A percentile compares a stretch with the other conserved stretches of the same genome.
These are phyloP conservation scores for Stigmatopora nigra DNA, from an alignment of 2,113 vertebrate species.

Conservation along the genomic window DNA sequence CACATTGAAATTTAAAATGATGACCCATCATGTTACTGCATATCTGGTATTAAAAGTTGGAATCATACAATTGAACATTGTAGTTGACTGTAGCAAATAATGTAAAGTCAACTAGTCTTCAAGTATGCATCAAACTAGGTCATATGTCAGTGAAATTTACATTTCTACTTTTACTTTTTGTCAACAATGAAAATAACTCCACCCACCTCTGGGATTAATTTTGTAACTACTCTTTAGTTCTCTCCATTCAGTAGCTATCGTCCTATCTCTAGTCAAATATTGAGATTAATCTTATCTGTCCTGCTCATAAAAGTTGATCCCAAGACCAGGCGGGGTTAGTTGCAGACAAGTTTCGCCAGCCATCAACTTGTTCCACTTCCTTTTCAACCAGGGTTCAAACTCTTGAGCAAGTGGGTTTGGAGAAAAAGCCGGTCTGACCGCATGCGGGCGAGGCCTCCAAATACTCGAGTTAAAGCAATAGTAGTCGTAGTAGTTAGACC, in stretches of 20 bases:
- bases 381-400: neutral
- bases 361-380: neutral
- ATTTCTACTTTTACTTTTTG: neutral
- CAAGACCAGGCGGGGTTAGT: slow-evolving; percentile 1
- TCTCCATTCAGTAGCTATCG: neutral
- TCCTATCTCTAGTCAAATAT: neutral
- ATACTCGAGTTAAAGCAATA: slow-evolving; percentile 22
- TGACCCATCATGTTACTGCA: slow-evolving; percentile 26
- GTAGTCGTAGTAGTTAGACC: neutral
- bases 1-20: no score
- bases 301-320: neutral
- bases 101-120: neutral
- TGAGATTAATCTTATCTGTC: neutral
- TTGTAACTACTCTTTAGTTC: neutral
- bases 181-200: neutral
- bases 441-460: neutral
- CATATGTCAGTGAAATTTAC: neutral
- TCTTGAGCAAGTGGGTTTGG: neutral
- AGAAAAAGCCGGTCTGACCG: slow-evolving; percentile 26
- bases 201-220: neutral
- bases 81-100: neutral
- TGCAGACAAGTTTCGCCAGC: neutral
- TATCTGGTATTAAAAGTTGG: slow-evolving; percentile 27
- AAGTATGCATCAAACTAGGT: no score
- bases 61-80: neutral